Evolutionary conservation across 1,140 invertebrate genomes (phyloP), one percentile per base, ranked within the genome.

Genomic region (Coelopa frigida): DNA sequence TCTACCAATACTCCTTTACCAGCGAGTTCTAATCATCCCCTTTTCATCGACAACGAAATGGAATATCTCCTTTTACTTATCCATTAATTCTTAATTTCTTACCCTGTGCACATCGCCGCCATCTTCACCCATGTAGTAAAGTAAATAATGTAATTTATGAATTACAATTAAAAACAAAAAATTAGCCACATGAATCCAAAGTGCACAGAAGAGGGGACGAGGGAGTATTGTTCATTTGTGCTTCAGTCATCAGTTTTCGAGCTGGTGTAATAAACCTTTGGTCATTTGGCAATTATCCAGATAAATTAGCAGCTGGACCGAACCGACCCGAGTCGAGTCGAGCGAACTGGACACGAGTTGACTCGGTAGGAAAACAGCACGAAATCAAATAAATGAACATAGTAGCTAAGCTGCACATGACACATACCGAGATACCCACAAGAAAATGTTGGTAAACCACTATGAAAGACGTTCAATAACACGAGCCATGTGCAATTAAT

Each of bases 371-470:
- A 49, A 41, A 49, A 44, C 40, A 43, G 47, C 35, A 44, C 26
- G 44, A 49, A 44, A 49, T 44, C 41, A 49, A 49, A 49, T 49
- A 49, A 49, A 49, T 49, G 47, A 49, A 29, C 41, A 42, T 27
- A 48, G 21, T 33, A 15, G 24, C 26, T 14, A 27, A 24, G 36
- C 23, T 44, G 40, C 10, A 35, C 15, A n/a, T 46, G 31, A 11
- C 2, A 18, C 51, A 37, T 44, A 44, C 35, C 53, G 43, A 48
- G 36, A 46, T 48, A 51, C 44, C 57, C 45, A 59, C 51, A 59
- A 56, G 55, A 47, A 51, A 43, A 54, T 45, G 50, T 57, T 54
- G 41, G 59, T 60, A 57, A 58, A 41, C n/a, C n/a, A n/a, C n/a
- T n/a, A n/a, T n/a, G n/a, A n/a, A n/a, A n/a, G n/a, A n/a, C n/a